These are phyloP conservation scores for Caenorhabditis drosophilae DNA, from an alignment of 2,888 invertebrate species.

Conservation along the genomic window DNA sequence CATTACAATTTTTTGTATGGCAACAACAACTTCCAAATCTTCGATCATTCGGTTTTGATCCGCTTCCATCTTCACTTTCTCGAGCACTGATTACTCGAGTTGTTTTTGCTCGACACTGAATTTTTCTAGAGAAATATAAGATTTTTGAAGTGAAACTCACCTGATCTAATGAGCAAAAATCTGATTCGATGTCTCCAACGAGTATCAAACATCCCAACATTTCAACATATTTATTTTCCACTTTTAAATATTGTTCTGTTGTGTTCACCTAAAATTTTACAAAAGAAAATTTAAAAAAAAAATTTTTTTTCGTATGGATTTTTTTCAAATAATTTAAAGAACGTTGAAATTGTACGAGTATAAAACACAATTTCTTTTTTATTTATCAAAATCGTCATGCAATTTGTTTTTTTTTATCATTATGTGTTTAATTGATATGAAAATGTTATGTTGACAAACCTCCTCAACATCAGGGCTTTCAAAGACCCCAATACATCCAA, in stretches of 20 bases:
- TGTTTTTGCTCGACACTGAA: neutral
- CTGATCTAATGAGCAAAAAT: neutral
- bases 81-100: neutral
- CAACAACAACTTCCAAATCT: constrained; percentile 48
- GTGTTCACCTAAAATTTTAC: neutral
- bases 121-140: neutral
- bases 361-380: too few species aligned
- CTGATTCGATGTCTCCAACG: neutral
- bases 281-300: too few species aligned
- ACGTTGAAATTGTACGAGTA: too few species aligned
- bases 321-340: too few species aligned
- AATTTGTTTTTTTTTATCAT: too few species aligned
- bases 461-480: too few species aligned
- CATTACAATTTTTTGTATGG: constrained; percentile 54
- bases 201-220: neutral
- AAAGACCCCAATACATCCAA: neutral
- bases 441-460: too few species aligned
- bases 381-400: too few species aligned
- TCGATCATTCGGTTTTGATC: neutral
- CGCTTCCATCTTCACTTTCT: neutral
- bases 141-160: neutral
- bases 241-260: neutral
- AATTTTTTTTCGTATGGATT: too few species aligned
- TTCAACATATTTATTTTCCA: neutral
- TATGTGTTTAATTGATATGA: too few species aligned